These are phyloP conservation scores for Sorex araneus DNA, from an alignment of 2,113 vertebrate species.

Conservation along the genomic window DNA sequence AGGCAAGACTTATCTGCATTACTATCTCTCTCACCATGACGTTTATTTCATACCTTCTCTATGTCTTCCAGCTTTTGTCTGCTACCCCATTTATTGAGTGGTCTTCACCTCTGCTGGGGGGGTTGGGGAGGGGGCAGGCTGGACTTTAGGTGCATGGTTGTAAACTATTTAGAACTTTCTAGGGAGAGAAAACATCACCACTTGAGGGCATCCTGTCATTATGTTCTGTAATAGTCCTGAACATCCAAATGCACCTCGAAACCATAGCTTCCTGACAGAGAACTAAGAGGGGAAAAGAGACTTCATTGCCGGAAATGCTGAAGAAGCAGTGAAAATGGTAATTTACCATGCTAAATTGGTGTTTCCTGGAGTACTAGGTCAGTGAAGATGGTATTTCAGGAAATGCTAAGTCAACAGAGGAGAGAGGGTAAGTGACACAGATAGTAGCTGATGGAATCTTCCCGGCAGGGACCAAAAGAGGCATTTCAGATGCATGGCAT, in stretches of 20 bases:
- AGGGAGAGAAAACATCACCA: conserved; percentile 88
- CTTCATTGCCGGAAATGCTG: conserved; percentile 77
- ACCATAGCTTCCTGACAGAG: conserved; percentile 57
- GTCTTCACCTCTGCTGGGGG: no score
- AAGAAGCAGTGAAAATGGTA: conserved; percentile 74
- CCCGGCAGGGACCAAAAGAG: conserved; percentile 27
- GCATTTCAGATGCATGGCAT: conserved; percentile 16
- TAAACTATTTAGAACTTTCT: conserved; percentile 73
- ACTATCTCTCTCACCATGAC: no score
- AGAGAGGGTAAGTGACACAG: conserved; percentile 40
- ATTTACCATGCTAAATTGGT: conserved; percentile 78
- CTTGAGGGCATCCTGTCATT: conserved; percentile 91
- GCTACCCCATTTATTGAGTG: not conserved
- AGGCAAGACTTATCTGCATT: no score
- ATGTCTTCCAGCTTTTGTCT: not conserved
- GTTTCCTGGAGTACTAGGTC: conserved; percentile 78
- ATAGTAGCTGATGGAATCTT: conserved; percentile 60
- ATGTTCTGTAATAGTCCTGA: conserved; percentile 76
- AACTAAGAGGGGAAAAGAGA: not conserved
- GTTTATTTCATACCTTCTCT: not conserved
- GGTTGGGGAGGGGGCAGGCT: no score
- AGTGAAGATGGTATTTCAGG: conserved; percentile 73
- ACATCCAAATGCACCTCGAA: conserved; percentile 73
- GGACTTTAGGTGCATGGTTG: not conserved
- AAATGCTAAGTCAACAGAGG: conserved; percentile 80